Evolutionary conservation across 1,140 invertebrate species (phyloP), one percentile per base, ranked within the genome.

Genomic region (Drosophila neocordata): DNA sequence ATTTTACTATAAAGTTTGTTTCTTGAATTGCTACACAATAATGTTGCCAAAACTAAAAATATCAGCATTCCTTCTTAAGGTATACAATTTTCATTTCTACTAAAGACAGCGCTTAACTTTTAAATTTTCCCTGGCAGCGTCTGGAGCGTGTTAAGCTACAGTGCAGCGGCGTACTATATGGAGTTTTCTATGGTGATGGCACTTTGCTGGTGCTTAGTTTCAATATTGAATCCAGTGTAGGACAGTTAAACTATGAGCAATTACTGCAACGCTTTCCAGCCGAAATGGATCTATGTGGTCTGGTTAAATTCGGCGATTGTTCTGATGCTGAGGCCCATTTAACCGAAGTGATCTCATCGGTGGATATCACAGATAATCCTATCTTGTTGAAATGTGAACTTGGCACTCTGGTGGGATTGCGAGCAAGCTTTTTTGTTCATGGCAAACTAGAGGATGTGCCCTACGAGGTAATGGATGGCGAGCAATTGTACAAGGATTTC

Each of bases 291-390:
- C 92, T 96, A 22, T 96, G 95, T 89, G 96, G 95, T 35, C 92
- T 95, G 63, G 93, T 95, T 24, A 95, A 94, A 67, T 93, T 95
- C 68, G 93, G 93, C 6, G 93, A 95, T 71, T 92, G 92, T 41
- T 90, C 93, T 44, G 90, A 91, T 64, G 91, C 92, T 24, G 93
- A 93, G 44, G 92, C 90, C 5, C 93, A 93, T 73, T 91, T 95
- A 56, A 93, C 93, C 71, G 93, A 94, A 83, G 93, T 95, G 67
- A 92, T 95, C 58, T 94, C 95, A 93, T 94, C 95, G 87, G 94
- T 96, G 73, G 95, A 96, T 90, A 94, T 96, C 62, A 96, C 95
- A 55, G 95, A 96, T 85, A 96, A 96, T 92, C 95, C 95, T 27
- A 92, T 96, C 41, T 92, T 96, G 65, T 91, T 96, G 24, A 94